Percentiles rank a stretch among this genome's conserved stretches.
Evolutionary conservation across 2,888 invertebrate genomes (phyloP).

Genomic region (Mythimna albipuncta): DNA sequence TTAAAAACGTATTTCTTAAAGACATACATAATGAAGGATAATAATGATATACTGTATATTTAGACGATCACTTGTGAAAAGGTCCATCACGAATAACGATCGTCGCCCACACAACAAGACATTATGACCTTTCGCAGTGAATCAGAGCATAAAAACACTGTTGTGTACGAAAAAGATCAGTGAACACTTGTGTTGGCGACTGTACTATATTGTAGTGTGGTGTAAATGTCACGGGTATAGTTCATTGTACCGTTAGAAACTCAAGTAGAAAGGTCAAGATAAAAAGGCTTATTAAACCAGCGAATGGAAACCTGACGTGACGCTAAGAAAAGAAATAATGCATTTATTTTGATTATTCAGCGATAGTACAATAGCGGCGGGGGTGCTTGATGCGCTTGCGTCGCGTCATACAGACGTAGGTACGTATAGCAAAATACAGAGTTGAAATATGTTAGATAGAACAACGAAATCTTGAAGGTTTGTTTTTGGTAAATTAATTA

Average conservation of each 20-base stretch:
- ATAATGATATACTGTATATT: conserved; percentile 24
- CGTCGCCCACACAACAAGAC: conserved; percentile 31
- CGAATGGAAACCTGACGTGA: too few species aligned
- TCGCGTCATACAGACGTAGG: too few species aligned
- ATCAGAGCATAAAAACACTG: conserved; percentile 70
- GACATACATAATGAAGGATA: conserved; percentile 2
- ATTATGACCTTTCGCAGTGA: conserved; percentile 67
- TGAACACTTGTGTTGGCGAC: conserved; percentile 36
- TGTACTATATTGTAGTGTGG: conserved; percentile 29
- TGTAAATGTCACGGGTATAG: conserved; percentile 54
- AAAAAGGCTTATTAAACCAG: conserved; percentile 6
- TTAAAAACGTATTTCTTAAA: conserved; percentile 10
- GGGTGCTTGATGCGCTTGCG: too few species aligned
- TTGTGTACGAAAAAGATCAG: conserved; percentile 66
- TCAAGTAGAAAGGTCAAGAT: conserved; percentile 38
- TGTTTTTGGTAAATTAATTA: too few species aligned
- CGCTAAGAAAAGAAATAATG: too few species aligned
- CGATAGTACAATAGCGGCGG: too few species aligned
- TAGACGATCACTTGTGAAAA: conserved; percentile 38
- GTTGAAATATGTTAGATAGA: too few species aligned
- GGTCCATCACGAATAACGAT: conserved; percentile 33
- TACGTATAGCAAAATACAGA: too few species aligned
- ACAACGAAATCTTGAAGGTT: too few species aligned
- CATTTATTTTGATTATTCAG: too few species aligned
- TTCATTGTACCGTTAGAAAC: conserved; percentile 43